phyloP scores from a whole-genome alignment of 2,888 invertebrate genomes.

The Drosophila koepferae region DNA sequence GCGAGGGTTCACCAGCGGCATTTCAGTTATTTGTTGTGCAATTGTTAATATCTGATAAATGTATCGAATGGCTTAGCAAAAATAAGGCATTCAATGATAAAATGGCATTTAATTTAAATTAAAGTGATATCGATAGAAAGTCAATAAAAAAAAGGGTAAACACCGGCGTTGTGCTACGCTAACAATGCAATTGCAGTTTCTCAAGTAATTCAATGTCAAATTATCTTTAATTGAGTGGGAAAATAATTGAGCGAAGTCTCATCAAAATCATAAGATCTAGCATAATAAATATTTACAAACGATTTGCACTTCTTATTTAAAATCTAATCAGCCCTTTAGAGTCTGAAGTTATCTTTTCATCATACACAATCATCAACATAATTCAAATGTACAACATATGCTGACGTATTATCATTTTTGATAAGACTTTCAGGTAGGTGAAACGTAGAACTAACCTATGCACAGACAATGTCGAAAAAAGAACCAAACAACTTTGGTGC shows the following conservation, averaged over 20 bases:
- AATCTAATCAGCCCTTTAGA: neutral
- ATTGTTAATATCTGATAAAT: conserved; percentile 27
- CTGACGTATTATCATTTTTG: conserved; percentile 1
- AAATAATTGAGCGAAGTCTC: neutral
- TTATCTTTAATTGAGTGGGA: neutral
- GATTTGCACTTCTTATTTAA: neutral
- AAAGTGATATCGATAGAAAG: conserved; percentile 21
- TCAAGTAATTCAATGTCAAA: neutral
- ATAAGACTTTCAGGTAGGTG: conserved; percentile 15
- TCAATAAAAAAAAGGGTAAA: neutral
- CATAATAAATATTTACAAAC: neutral
- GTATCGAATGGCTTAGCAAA: conserved; percentile 18
- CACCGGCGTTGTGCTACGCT: neutral
- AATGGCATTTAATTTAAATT: conserved; percentile 33
- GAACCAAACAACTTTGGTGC: neutral
- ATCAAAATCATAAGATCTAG: too few relatives aligned
- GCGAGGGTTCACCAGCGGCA: conserved; percentile 10
- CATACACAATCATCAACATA: neutral
- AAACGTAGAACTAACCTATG: neutral
- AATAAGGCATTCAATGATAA: conserved; percentile 28
- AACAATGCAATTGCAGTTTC: neutral
- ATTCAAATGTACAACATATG: neutral
- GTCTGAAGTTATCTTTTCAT: neutral
- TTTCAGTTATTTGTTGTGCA: conserved; percentile 32
- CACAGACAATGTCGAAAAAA: conserved; percentile 2